Percentiles rank a stretch among this genome's conserved stretches.
Conservation (phyloP, 2,888 invertebrate species). For the Limnephilus auricula region DNA sequence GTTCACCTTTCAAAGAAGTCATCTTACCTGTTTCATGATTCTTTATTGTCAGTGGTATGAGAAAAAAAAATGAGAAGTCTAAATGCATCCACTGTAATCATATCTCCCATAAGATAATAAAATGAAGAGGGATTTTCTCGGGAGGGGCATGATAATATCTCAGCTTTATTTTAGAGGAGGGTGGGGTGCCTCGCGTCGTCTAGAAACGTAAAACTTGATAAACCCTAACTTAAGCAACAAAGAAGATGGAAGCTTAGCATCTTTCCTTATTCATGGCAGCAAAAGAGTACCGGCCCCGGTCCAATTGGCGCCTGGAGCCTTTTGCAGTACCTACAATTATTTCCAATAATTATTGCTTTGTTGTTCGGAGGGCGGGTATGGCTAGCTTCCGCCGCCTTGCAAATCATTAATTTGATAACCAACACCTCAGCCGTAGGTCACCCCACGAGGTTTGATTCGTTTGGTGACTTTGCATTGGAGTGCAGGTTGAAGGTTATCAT, state of each 20-base stretch:
- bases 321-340: neutral
- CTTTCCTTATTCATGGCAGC: neutral
- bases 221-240: neutral
- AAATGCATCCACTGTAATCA: constrained; percentile 32
- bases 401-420: no score
- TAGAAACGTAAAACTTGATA: constrained; percentile 32
- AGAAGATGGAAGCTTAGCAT: neutral
- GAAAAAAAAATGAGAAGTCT: constrained; percentile 10
- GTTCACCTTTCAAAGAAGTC: neutral
- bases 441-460: no score
- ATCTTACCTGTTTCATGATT: neutral
- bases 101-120: constrained; percentile 26
- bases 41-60: neutral
- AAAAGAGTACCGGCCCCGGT: neutral
- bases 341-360: neutral
- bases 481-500: no score
- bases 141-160: constrained; percentile 48
- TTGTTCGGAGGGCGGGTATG: no score
- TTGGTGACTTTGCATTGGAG: no score
- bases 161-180: neutral
- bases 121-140: constrained; percentile 55
- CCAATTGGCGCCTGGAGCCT: neutral
- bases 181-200: constrained; percentile 21
- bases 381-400: no score
- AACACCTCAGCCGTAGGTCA: no score